A percentile compares a stretch with the other conserved stretches of the same genome.
Conservation (phyloP, 1,140 invertebrate species). For the Cydia strobilella region DNA sequence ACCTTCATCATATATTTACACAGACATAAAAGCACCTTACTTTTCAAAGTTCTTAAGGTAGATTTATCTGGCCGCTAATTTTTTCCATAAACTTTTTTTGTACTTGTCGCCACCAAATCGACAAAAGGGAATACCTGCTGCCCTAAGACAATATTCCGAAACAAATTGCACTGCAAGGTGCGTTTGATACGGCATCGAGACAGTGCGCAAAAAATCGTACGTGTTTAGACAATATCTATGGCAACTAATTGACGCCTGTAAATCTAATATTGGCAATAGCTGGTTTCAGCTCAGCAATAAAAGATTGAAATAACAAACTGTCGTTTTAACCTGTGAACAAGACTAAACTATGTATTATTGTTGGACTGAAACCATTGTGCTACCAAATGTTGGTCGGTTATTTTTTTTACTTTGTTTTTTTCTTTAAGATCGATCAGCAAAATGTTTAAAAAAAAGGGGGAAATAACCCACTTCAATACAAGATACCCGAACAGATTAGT, state of each 20-base stretch:
- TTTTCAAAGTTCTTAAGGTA: constrained; percentile 46
- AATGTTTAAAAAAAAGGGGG: no score
- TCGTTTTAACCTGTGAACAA: background rate
- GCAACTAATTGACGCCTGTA: constrained; percentile 46
- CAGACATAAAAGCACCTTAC: constrained; percentile 64
- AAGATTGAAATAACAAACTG: background rate
- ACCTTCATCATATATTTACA: constrained; percentile 44
- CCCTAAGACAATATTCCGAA: constrained; percentile 64
- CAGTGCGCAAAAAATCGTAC: constrained; percentile 52
- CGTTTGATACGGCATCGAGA: constrained; percentile 51
- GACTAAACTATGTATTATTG: background rate
- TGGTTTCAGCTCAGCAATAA: constrained; percentile 9
- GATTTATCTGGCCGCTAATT: constrained; percentile 45
- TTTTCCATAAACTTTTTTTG: constrained; percentile 44
- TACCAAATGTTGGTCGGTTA: background rate
- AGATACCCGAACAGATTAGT: no score
- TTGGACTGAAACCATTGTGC: background rate
- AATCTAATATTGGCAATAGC: constrained; percentile 63
- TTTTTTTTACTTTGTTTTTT: no score
- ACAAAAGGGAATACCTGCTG: constrained; percentile 68
- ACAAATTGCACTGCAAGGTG: constrained; percentile 67
- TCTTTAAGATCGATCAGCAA: no score
- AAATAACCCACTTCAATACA: no score
- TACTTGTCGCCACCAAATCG: constrained; percentile 48
- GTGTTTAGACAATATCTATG: constrained; percentile 63